phyloP scores from a whole-genome alignment of 2,113 vertebrate genomes.

The Eulemur rufifrons region DNA sequence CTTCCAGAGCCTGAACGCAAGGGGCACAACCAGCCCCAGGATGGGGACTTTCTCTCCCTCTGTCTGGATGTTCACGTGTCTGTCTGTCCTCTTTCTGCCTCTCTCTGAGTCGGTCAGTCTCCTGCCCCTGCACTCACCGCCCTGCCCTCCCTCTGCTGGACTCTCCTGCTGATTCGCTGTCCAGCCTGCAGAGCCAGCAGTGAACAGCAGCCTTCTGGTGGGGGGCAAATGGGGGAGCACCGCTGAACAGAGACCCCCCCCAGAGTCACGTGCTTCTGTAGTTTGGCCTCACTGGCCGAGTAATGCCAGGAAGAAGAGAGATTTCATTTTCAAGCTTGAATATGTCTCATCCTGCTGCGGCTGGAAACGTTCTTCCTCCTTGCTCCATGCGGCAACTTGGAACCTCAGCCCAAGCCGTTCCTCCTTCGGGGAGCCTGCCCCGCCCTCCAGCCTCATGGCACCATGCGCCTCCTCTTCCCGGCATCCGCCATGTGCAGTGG shows the following conservation, averaged over 20 bases:
- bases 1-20: background rate
- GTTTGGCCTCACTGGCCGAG: background rate
- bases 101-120: background rate
- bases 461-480: fast-evolving
- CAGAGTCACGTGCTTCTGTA: fast-evolving
- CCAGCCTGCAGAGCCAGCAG: background rate
- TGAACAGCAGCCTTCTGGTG: background rate
- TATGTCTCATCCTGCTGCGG: background rate
- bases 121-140: too few species aligned
- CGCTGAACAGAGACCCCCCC: background rate
- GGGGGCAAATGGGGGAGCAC: fast-evolving
- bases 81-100: background rate
- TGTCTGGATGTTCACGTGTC: too few species aligned
- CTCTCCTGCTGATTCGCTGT: fast-evolving
- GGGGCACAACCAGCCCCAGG: background rate
- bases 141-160: background rate
- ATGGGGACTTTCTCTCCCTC: background rate
- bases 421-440: background rate
- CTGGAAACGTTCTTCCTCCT: background rate
- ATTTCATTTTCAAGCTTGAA: background rate
- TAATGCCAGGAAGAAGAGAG: background rate
- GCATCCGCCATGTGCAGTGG: fast-evolving
- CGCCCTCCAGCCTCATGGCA: background rate
- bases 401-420: background rate
- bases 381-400: background rate